Evolutionary conservation across 2,113 vertebrate genomes (phyloP).

Genomic region (Caranx melampygus): DNA sequence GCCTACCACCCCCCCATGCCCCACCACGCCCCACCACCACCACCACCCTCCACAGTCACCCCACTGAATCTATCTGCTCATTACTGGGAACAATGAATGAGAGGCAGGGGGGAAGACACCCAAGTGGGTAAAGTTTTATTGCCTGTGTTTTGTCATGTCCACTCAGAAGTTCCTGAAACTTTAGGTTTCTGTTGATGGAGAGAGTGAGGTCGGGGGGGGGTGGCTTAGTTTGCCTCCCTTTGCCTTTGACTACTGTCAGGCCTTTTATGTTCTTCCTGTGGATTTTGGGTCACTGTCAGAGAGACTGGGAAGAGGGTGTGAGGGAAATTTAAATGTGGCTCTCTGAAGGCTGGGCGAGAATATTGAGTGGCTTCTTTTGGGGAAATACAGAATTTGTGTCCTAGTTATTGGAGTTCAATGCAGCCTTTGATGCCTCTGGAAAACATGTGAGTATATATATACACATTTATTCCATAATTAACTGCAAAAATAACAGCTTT

Average conservation of each 20-base stretch:
- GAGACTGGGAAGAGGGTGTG: constrained; percentile 52
- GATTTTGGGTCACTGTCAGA: constrained; percentile 56
- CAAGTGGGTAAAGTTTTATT: constrained; percentile 14
- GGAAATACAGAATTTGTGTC: constrained; percentile 20
- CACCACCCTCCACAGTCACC: constrained; percentile 22
- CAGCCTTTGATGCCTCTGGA: constrained; percentile 13
- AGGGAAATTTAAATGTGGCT: constrained; percentile 66
- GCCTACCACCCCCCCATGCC: background rate
- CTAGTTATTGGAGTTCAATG: constrained; percentile 16
- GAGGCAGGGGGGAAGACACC: background rate
- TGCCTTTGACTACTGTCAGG: constrained; percentile 59
- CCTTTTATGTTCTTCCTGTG: constrained; percentile 69
- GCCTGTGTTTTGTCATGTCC: constrained; percentile 41
- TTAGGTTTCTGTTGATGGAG: constrained; percentile 38
- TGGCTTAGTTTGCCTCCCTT: constrained; percentile 53
- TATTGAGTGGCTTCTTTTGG: constrained; percentile 46
- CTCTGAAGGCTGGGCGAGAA: constrained; percentile 37
- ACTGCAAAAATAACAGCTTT: background rate
- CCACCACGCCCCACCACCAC: too few species aligned
- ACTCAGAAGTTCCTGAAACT: constrained; percentile 51
- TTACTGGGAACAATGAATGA: constrained; percentile 34
- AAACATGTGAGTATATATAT: constrained; percentile 38
- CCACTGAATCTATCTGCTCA: constrained; percentile 14
- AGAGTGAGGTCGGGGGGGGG: constrained; percentile 45
- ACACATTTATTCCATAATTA: background rate